These are phyloP conservation scores for Ascaphus truei DNA, from an alignment of 2,113 vertebrate species.

Conservation along the genomic window DNA sequence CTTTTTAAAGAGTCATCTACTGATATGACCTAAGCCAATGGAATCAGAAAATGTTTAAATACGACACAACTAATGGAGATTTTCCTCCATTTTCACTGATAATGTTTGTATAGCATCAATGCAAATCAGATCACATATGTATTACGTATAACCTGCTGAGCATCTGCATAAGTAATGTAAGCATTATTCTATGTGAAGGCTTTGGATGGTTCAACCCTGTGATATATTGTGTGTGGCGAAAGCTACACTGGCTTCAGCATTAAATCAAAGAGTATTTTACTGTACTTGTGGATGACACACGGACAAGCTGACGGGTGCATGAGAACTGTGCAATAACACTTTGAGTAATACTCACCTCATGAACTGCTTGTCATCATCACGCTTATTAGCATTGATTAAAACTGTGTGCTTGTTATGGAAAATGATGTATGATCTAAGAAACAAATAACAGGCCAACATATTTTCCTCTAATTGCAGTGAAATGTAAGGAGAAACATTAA, in stretches of 20 bases:
- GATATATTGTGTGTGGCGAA: neutral
- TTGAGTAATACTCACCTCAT: conserved; percentile 19
- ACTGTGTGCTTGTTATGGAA: conserved; percentile 19
- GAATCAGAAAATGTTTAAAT: no score
- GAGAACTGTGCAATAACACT: conserved; percentile 15
- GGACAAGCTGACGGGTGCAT: neutral
- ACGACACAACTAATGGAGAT: no score
- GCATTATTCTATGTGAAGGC: no score
- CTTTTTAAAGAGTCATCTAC: no score
- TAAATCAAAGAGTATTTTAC: neutral
- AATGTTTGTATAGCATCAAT: no score
- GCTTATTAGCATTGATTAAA: conserved; percentile 33
- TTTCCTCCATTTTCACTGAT: no score
- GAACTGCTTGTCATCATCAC: conserved; percentile 18
- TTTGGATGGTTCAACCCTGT: neutral
- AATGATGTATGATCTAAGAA: conserved; percentile 29
- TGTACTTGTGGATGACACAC: neutral
- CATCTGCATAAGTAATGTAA: no score
- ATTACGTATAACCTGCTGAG: no score
- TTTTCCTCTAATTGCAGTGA: conserved; percentile 11
- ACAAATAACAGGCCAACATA: conserved; percentile 22
- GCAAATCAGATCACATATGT: no score
- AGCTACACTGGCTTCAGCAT: neutral
- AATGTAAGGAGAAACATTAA: conserved; percentile 2
- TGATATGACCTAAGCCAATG: no score